These are phyloP conservation scores for Chrysopilus asiliformis DNA, from an alignment of 2,888 invertebrate genomes.

Conservation along the genomic window DNA sequence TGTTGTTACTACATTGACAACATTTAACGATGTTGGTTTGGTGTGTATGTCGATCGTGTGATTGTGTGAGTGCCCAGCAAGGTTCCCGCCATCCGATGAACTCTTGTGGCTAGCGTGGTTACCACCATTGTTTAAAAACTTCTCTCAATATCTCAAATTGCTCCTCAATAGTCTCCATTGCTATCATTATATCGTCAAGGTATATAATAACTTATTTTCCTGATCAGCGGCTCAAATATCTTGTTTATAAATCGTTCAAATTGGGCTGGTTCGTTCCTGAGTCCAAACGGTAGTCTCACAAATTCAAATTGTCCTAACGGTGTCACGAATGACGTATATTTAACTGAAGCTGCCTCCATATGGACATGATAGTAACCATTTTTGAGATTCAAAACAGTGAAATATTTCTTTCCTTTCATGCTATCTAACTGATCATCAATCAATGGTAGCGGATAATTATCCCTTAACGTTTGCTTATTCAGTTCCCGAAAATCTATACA, in stretches of 20 bases:
- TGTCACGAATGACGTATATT: constrained; percentile 10
- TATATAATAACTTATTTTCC: constrained; percentile 14
- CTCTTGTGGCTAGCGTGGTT: no score
- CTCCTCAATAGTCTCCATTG: constrained; percentile 9
- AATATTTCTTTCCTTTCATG: constrained; percentile 18
- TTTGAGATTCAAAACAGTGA: constrained; percentile 22
- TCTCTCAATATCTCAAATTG: constrained; percentile 7
- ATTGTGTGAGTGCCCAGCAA: no score
- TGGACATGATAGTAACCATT: constrained; percentile 25
- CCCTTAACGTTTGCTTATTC: constrained; percentile 23
- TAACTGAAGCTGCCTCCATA: constrained; percentile 17
- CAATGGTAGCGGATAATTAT: constrained; percentile 24
- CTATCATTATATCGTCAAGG: constrained; percentile 19
- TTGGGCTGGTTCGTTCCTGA: constrained; percentile 19
- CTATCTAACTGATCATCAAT: constrained; percentile 27
- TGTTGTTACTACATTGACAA: no score
- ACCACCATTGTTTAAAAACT: constrained; percentile 9
- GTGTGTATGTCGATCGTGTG: no score
- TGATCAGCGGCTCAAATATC: constrained; percentile 11
- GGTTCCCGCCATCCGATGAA: no score
- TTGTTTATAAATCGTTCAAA: constrained; percentile 17
- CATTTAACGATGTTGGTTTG: no score
- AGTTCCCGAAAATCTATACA: constrained; percentile 28
- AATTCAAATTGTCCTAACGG: constrained; percentile 16
- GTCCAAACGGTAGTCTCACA: constrained; percentile 24